Evolutionary conservation across 2,113 vertebrate species (phyloP).

Genomic region (Galemys pyrenaicus): DNA sequence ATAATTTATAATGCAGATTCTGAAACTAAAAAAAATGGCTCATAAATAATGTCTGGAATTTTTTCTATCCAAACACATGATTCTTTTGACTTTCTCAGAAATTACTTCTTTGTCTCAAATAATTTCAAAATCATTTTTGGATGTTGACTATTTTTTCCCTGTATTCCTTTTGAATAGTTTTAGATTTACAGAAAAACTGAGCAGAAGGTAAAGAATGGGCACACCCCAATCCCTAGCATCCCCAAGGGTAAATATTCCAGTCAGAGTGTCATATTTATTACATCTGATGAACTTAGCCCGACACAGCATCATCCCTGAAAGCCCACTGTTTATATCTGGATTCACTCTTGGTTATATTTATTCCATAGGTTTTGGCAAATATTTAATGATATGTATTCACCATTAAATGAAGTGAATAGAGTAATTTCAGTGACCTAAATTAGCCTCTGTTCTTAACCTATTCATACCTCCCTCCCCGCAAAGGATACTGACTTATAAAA

Average conservation of each 20-base stretch:
- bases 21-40: conserved; percentile 49
- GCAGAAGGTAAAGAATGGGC: neutral
- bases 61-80: neutral
- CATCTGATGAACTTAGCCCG: neutral
- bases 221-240: no score
- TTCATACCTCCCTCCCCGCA: neutral
- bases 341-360: neutral
- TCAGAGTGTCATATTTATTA: neutral
- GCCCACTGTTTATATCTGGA: neutral
- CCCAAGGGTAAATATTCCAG: neutral
- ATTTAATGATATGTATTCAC: neutral
- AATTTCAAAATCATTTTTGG: conserved; percentile 26
- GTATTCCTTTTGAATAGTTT: neutral
- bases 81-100: conserved; percentile 23
- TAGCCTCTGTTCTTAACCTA: neutral
- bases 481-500: neutral
- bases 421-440: neutral
- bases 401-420: neutral
- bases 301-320: neutral
- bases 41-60: conserved; percentile 32
- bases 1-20: conserved; percentile 40
- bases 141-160: neutral
- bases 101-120: conserved; percentile 26
- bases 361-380: neutral
- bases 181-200: neutral